A percentile compares a stretch with the other conserved stretches of the same genome.
Conservation (phyloP, 2,113 vertebrate species). For the Halcyon senegalensis region DNA sequence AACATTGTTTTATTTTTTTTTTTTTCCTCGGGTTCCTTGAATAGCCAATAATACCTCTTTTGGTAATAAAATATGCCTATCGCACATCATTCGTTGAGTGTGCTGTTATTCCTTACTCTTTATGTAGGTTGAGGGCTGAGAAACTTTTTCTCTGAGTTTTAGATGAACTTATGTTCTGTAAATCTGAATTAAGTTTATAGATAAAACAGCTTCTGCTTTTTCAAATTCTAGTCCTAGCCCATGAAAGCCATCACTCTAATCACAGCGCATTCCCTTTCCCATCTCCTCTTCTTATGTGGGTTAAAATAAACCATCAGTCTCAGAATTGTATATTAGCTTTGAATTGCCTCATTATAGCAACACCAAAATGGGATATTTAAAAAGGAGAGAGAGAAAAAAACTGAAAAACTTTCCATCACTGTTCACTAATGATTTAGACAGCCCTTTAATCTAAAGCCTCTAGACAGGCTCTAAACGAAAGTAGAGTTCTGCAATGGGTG, state of each 20-base stretch:
- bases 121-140: neutral
- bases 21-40: neutral
- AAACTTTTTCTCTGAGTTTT: conserved; percentile 16
- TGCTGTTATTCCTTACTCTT: neutral
- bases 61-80: neutral
- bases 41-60: neutral
- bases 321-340: conserved; percentile 42
- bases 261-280: neutral
- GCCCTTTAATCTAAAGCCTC: conserved; percentile 29
- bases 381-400: neutral
- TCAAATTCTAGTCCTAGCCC: neutral
- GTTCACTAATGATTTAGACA: conserved; percentile 27
- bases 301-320: conserved; percentile 45
- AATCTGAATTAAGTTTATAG: neutral
- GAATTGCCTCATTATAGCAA: conserved; percentile 41
- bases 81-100: neutral
- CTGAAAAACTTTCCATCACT: neutral
- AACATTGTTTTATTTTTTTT: neutral
- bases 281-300: neutral
- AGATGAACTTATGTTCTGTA: neutral
- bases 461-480: conserved; percentile 9
- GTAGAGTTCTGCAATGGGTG: neutral
- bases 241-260: conserved; percentile 40
- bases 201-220: conserved; percentile 24
- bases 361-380: conserved; percentile 9